Conservation (phyloP, 2,888 invertebrate genomes). For the Ochlodes sylvanus region DNA sequence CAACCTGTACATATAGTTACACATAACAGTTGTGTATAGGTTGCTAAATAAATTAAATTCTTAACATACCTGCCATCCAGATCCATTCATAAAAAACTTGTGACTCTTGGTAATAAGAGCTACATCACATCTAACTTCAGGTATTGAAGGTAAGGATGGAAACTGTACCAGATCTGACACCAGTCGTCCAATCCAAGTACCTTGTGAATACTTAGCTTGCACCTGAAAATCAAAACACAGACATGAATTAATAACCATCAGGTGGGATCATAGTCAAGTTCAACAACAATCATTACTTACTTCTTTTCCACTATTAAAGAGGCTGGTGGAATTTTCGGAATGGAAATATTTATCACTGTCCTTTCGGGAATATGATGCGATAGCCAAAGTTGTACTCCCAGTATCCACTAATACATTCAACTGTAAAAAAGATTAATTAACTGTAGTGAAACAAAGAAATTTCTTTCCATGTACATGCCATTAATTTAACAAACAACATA, state of each 20-base stretch:
- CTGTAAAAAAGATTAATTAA: constrained; percentile 63
- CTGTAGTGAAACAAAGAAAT: background rate
- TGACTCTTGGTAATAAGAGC: constrained; percentile 84
- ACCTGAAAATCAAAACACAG: constrained; percentile 56
- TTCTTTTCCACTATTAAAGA: constrained; percentile 68
- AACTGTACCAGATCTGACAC: constrained; percentile 80
- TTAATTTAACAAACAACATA: no score
- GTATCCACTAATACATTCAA: constrained; percentile 86
- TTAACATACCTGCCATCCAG: constrained; percentile 84
- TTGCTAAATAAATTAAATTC: background rate
- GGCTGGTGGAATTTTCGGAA: constrained; percentile 64
- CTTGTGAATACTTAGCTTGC: constrained; percentile 83
- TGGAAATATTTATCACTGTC: constrained; percentile 73
- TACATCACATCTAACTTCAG: constrained; percentile 78
- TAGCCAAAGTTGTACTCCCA: constrained; percentile 87
- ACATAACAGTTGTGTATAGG: no score
- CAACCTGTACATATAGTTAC: no score
- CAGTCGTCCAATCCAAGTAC: constrained; percentile 83
- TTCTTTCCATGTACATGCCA: no score
- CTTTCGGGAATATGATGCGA: constrained; percentile 81
- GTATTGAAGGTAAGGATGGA: constrained; percentile 66
- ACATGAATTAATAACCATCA: background rate
- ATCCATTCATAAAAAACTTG: constrained; percentile 85
- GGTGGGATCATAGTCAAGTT: no score
- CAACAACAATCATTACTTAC: constrained; percentile 49